A percentile compares a stretch with the other conserved stretches of the same genome.
These are phyloP conservation scores for Syncerus caffer DNA, from an alignment of 2,797 vertebrate species.

Conservation along the genomic window DNA sequence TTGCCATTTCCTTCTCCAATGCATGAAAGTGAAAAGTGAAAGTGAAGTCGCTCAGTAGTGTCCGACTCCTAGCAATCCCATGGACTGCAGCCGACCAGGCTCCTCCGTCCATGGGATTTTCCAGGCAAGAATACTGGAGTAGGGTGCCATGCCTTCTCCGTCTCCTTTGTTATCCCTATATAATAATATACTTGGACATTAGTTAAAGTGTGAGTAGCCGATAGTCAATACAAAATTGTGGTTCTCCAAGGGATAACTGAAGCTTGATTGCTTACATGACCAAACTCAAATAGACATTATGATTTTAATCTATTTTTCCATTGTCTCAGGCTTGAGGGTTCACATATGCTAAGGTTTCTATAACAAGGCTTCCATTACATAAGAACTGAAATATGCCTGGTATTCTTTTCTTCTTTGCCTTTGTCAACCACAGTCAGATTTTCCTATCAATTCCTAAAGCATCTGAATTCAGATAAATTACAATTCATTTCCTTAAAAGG, in stretches of 20 bases:
- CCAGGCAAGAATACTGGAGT: no score
- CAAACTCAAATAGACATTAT: conserved; percentile 61
- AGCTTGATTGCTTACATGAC: conserved; percentile 64
- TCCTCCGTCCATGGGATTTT: no score
- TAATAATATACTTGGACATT: conserved; percentile 51
- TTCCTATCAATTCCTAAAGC: conserved; percentile 17
- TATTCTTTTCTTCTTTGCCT: background rate
- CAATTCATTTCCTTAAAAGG: conserved; percentile 68
- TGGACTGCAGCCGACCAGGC: no score
- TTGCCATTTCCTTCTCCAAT: no score
- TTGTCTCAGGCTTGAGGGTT: conserved; percentile 40
- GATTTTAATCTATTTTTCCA: conserved; percentile 62
- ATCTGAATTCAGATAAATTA: background rate
- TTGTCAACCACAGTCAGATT: conserved; percentile 69
- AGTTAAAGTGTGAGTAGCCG: conserved; percentile 70
- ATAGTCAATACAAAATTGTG: conserved; percentile 65
- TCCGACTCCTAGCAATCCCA: no score
- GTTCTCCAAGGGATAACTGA: conserved; percentile 71
- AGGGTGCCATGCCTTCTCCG: no score
- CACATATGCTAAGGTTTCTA: conserved; percentile 67
- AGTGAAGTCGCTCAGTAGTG: no score
- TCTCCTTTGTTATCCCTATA: background rate
- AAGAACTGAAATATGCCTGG: background rate
- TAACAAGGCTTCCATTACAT: background rate
- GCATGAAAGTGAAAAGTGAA: no score